Base-by-base conservation (phyloP, 2,888 invertebrate species). In the Drosophila rubida region DNA sequence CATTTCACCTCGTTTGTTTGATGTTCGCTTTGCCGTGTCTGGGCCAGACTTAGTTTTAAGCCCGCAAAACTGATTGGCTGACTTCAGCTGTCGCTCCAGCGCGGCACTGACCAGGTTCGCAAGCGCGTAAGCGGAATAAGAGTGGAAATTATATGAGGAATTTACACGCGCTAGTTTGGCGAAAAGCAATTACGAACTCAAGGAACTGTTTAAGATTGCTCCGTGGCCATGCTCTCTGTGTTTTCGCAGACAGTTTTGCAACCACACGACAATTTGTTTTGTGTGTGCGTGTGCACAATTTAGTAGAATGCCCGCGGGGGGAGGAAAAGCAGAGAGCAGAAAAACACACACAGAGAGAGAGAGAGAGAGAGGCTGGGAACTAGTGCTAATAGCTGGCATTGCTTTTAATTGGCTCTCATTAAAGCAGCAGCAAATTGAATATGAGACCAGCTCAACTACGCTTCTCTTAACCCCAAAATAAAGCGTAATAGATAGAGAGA, bases 331-430 rank as follows among this genome's bases (percentile, higher is more conserved):
- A 6, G 13, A 8, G 8, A 8, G 1, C n/a, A 0, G 22, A 11
- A 16, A 8, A 13, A 27, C 9, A 30, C 11, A 30, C 3, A 30
- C 9, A 11, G 1, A 25, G 9, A n/a, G 2, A 27, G 16, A 1
- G 1, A 60, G 46, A 25, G 27, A 14, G 1, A 32, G 9, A 13
- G 4, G 11, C 19, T 0, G 1, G 30, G 35, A 45, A 62, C 50
- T 35, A 53, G 44, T 62, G 59, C 62, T 74, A 75, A 75, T 74
- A 60, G 74, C 74, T 37, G 46, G 74, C 70, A 67, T 83, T 79
- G 74, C 75, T 78, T 82, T 88, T 83, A 87, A 88, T 88, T 88
- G 87, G 75, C 74, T 69, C 65, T 82, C 88, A 87, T 87, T 88
- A 88, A 88, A 73, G 85, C 87, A 69, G 71, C 77, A 54, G 57